Evolutionary conservation across 2,113 vertebrate genomes (phyloP).

Genomic region (Vimba vimba): DNA sequence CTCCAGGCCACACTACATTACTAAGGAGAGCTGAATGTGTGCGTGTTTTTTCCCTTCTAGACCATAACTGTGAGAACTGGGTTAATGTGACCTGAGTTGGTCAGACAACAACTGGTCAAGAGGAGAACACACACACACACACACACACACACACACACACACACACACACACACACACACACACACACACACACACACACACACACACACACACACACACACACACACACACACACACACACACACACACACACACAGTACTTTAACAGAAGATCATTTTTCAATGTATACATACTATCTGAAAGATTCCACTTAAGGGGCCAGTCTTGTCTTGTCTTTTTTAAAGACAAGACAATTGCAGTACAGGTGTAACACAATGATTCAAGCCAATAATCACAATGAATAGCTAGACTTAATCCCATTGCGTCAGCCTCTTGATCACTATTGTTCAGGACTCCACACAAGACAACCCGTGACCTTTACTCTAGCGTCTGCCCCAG

Average conservation of each 20-base stretch:
- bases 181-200: not conserved
- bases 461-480: constrained; percentile 46
- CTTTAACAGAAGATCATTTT: not conserved
- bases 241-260: not conserved
- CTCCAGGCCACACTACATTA: constrained; percentile 53
- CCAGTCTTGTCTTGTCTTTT: too few relatives aligned
- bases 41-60: constrained; percentile 13
- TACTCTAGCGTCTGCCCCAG: constrained; percentile 21
- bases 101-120: constrained; percentile 61
- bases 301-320: not conserved
- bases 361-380: not conserved
- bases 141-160: not conserved
- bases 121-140: constrained; percentile 22
- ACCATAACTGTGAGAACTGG: constrained; percentile 68
- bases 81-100: constrained; percentile 72
- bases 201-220: not conserved
- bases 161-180: not conserved
- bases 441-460: constrained; percentile 32
- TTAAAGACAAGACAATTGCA: not conserved
- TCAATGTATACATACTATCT: not conserved
- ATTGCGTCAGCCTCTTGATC: constrained; percentile 17
- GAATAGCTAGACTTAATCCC: not conserved
- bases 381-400: not conserved
- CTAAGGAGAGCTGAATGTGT: constrained; percentile 44
- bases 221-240: constrained; percentile 4